phyloP scores from a whole-genome alignment of 2,113 vertebrate species.

The Mungos mungo region DNA sequence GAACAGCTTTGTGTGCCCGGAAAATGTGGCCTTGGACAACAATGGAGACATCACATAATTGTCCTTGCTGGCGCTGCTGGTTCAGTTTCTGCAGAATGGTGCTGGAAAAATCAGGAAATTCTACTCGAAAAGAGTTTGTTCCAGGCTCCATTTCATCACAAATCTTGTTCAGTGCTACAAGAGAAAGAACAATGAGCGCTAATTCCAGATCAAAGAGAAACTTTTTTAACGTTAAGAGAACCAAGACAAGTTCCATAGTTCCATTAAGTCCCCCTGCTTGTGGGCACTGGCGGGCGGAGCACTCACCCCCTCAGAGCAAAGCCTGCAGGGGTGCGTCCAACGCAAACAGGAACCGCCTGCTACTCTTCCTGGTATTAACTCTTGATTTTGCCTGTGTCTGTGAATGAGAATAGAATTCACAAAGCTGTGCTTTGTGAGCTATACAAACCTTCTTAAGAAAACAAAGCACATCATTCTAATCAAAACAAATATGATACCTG shows the following conservation, averaged over 20 bases:
- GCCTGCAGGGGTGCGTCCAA: not conserved
- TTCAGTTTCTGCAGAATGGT: constrained; percentile 92
- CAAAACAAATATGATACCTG: constrained; percentile 15
- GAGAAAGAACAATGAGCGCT: constrained; percentile 50
- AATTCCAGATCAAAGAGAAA: not conserved
- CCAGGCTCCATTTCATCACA: constrained; percentile 90
- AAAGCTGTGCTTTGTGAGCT: not conserved
- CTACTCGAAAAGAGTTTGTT: constrained; percentile 90
- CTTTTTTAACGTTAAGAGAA: not conserved
- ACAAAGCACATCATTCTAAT: constrained; percentile 15
- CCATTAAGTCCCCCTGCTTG: not conserved
- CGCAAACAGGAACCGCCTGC: not conserved
- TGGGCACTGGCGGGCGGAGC: not conserved
- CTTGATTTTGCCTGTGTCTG: not conserved
- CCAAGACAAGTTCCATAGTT: not conserved
- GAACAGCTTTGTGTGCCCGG: constrained; percentile 91
- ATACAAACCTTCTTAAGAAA: not conserved
- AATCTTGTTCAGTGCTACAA: constrained; percentile 82
- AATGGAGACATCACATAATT: constrained; percentile 92
- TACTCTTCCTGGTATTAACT: not conserved
- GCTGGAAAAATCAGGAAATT: constrained; percentile 93
- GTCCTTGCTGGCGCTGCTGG: constrained; percentile 92
- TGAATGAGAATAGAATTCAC: not conserved
- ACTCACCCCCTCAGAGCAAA: not conserved
- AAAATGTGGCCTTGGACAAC: constrained; percentile 92